A percentile compares a stretch with the other conserved stretches of the same genome.
Conservation (phyloP, 2,888 invertebrate genomes). For the Selenia dentaria region DNA sequence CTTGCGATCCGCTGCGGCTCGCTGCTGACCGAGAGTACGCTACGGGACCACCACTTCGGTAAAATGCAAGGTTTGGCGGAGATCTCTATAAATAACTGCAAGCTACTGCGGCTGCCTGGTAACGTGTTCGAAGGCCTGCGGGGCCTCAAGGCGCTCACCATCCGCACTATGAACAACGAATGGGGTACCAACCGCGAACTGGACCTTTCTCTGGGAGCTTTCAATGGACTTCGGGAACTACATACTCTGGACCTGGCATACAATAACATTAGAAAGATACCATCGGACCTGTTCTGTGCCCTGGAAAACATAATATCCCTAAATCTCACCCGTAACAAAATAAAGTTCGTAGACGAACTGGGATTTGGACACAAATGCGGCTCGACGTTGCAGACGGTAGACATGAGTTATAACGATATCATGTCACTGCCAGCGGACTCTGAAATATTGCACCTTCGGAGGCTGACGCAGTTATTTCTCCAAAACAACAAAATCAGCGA, state of each 20-base stretch:
- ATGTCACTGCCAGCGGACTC: slow-evolving; percentile 89
- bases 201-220: slow-evolving; percentile 88
- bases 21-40: slow-evolving; percentile 86
- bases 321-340: slow-evolving; percentile 93
- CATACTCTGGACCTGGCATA: slow-evolving; percentile 91
- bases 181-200: slow-evolving; percentile 90
- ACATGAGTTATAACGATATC: slow-evolving; percentile 92
- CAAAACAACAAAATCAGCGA: slow-evolving; percentile 93
- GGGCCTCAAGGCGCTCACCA: slow-evolving; percentile 90
- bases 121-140: slow-evolving; percentile 92
- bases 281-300: slow-evolving; percentile 91
- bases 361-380: slow-evolving; percentile 87
- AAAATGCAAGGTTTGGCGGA: slow-evolving; percentile 91
- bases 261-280: slow-evolving; percentile 92
- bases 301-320: slow-evolving; percentile 91
- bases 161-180: slow-evolving; percentile 91
- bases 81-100: slow-evolving; percentile 90
- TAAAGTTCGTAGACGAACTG: slow-evolving; percentile 90
- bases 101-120: slow-evolving; percentile 90
- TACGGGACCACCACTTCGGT: slow-evolving; percentile 89
- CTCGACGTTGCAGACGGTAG: slow-evolving; percentile 90
- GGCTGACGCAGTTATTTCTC: slow-evolving; percentile 91
- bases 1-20: slow-evolving; percentile 90
- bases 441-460: slow-evolving; percentile 90
- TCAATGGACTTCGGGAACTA: slow-evolving; percentile 91